These are phyloP conservation scores for Cyanistes caeruleus DNA, from an alignment of 2,113 vertebrate genomes.

Conservation along the genomic window DNA sequence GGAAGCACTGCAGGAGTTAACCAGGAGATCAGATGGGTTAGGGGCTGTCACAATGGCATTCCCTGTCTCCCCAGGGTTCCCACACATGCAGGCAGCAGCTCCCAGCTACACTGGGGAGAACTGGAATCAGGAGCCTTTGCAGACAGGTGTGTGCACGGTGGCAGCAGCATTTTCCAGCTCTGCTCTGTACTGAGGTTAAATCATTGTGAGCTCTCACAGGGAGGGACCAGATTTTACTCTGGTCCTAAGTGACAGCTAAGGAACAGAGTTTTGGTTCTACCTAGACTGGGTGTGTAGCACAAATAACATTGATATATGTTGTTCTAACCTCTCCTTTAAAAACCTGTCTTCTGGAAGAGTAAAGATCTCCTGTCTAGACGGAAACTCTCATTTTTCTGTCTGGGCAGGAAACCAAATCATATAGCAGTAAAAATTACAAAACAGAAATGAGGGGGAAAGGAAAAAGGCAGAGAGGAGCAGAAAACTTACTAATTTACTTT, in stretches of 20 bases:
- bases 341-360: not conserved
- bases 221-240: not conserved
- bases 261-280: not conserved
- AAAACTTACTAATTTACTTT: not conserved
- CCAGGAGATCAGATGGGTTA: not conserved
- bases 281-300: not conserved
- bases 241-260: not conserved
- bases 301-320: not conserved
- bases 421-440: not conserved
- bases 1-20: not conserved
- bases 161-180: not conserved
- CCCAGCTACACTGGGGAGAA: not conserved
- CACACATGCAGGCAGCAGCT: not conserved
- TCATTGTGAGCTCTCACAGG: not conserved
- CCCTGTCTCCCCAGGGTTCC: not conserved
- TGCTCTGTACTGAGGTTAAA: not conserved
- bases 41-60: not conserved
- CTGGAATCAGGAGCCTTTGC: not conserved
- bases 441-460: accelerated
- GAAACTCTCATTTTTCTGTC: slow-evolving; percentile 2
- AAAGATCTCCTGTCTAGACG: not conserved
- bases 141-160: accelerated
- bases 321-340: not conserved
- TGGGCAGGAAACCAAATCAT: not conserved
- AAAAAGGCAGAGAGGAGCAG: not conserved